Percentiles rank a stretch among this genome's conserved stretches.
phyloP scores from a whole-genome alignment of 2,797 vertebrate species.

The Pseudotriccus pelzelni region DNA sequence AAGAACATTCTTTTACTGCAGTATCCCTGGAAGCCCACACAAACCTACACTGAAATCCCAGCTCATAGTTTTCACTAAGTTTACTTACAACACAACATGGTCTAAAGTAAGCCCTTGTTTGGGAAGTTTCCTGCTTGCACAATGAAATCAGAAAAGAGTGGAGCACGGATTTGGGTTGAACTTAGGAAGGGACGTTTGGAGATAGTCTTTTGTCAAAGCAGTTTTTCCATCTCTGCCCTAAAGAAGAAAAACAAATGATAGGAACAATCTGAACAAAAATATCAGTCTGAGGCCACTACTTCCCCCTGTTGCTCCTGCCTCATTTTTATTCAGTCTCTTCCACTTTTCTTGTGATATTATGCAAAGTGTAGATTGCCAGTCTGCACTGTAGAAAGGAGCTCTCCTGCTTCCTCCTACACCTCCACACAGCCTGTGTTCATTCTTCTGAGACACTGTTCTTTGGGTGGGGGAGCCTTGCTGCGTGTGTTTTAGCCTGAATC shows the following conservation, averaged over 20 bases:
- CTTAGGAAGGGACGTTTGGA: not conserved
- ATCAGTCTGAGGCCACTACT: accelerated
- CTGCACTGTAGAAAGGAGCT: not conserved
- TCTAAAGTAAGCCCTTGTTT: not conserved
- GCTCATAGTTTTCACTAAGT: not conserved
- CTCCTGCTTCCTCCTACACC: not conserved
- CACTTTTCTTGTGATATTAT: not conserved
- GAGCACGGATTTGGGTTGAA: not conserved
- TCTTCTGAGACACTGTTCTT: not conserved
- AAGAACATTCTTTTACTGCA: not conserved
- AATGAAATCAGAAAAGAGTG: not conserved
- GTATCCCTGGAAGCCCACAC: not conserved
- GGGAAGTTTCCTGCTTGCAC: not conserved
- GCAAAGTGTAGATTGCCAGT: not conserved
- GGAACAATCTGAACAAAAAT: not conserved
- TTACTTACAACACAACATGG: not conserved
- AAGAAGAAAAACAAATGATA: not conserved
- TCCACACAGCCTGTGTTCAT: not conserved
- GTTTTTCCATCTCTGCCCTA: not conserved
- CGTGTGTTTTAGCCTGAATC: not conserved
- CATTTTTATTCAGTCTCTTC: not conserved
- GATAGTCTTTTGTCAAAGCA: not conserved
- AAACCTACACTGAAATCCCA: not conserved
- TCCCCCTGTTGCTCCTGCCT: not conserved
- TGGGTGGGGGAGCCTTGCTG: not conserved